phyloP scores from a whole-genome alignment of 2,797 vertebrate species.

The Glyptemys insculpta region DNA sequence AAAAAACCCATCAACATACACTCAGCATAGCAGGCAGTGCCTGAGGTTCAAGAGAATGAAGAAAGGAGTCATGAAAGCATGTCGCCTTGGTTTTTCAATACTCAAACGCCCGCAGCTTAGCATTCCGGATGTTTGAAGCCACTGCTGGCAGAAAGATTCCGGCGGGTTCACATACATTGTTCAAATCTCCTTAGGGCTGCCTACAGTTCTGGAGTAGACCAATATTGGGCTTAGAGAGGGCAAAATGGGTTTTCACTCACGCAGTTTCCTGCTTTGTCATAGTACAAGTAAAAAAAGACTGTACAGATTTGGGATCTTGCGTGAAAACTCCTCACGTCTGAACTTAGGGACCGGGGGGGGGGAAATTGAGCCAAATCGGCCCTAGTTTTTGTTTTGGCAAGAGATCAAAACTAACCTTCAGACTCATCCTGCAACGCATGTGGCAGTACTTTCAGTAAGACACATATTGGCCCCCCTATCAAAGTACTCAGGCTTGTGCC shows the following conservation, averaged over 20 bases:
- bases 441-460: not conserved
- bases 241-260: accelerated
- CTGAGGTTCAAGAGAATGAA: not conserved
- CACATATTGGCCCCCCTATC: too few species aligned
- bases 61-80: not conserved
- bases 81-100: accelerated
- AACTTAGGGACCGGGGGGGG: not conserved
- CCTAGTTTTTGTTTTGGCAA: not conserved
- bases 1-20: accelerated
- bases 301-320: not conserved
- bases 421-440: not conserved
- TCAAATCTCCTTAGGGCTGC: not conserved
- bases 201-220: accelerated
- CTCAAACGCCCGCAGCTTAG: accelerated
- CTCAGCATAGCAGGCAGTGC: accelerated
- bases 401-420: not conserved
- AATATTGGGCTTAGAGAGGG: accelerated
- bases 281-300: not conserved
- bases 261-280: not conserved
- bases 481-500: not conserved
- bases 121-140: not conserved
- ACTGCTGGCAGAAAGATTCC: not conserved
- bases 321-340: not conserved
- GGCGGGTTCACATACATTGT: not conserved
- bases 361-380: not conserved